Evolutionary conservation across 2,113 vertebrate species (phyloP).

Genomic region (Anguilla rostrata): DNA sequence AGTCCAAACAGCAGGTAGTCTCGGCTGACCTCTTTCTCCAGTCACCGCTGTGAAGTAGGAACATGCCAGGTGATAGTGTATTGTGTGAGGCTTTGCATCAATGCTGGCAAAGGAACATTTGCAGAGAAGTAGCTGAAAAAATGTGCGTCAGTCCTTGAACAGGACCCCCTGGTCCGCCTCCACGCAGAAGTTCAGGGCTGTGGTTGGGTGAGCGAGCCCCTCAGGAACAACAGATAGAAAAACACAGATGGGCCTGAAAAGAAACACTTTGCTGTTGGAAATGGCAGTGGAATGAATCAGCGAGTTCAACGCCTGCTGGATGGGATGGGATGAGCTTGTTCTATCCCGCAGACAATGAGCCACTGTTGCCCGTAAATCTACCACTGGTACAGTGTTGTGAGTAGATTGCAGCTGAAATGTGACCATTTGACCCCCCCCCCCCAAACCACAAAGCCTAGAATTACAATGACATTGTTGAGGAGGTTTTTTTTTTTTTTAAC

Average conservation of each 20-base stretch:
- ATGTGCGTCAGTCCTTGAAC: neutral
- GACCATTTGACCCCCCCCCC: neutral
- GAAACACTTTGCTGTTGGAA: neutral
- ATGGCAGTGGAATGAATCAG: neutral
- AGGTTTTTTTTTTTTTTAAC: neutral
- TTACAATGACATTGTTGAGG: conserved; percentile 3
- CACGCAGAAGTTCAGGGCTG: conserved; percentile 2
- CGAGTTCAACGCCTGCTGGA: neutral
- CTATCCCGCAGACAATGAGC: conserved; percentile 9
- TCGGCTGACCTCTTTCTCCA: neutral
- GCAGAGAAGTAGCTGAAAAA: neutral
- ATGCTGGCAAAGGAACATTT: neutral
- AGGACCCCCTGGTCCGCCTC: neutral
- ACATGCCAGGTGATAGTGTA: neutral
- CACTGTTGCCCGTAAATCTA: conserved; percentile 16
- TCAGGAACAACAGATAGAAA: neutral
- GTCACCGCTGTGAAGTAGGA: neutral
- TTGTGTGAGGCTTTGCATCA: neutral
- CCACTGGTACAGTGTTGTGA: conserved; percentile 17
- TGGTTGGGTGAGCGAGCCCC: neutral
- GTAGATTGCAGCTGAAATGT: neutral
- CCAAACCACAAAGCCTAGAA: neutral
- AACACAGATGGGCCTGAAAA: neutral
- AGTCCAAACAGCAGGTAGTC: neutral
- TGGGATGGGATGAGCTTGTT: conserved; percentile 3